Conservation (phyloP, 53 echinoderm and acorn worm genomes). For the Henricia sp. region DNA sequence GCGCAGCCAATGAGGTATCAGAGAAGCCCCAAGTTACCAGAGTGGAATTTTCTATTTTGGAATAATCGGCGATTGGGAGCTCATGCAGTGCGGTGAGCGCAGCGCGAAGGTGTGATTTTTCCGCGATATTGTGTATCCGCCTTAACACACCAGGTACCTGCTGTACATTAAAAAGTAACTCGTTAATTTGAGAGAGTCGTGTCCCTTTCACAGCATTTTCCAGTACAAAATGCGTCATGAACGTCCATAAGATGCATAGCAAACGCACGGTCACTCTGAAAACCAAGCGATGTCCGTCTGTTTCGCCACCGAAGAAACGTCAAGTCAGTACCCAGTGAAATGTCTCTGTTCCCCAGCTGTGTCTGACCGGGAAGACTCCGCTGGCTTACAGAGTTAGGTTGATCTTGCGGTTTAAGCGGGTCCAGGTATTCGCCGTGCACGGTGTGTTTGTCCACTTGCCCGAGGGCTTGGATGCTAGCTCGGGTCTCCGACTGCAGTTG, state of each 20-base stretch:
- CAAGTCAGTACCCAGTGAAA: conserved; percentile 28
- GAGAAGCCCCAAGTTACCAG: too few species aligned
- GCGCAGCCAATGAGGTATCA: too few species aligned
- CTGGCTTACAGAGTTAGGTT: neutral
- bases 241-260: conserved; percentile 67
- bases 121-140: too few species aligned
- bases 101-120: too few species aligned
- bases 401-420: neutral
- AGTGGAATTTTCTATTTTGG: too few species aligned
- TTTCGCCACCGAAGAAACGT: conserved; percentile 23
- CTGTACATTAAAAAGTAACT: too few species aligned
- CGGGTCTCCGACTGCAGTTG: neutral
- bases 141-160: too few species aligned
- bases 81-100: too few species aligned
- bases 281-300: conserved; percentile 40
- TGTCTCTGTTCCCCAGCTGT: neutral
- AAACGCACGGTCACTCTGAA: conserved; percentile 40
- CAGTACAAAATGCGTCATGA: conserved; percentile 50
- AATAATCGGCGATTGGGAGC: too few species aligned
- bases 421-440: too few species aligned
- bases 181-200: too few species aligned
- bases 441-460: too few species aligned
- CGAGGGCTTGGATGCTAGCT: neutral
- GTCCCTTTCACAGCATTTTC: conserved; percentile 1
- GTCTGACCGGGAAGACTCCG: neutral